Conservation (phyloP, 2,888 invertebrate genomes). For the Drosophila atroscutellata region DNA sequence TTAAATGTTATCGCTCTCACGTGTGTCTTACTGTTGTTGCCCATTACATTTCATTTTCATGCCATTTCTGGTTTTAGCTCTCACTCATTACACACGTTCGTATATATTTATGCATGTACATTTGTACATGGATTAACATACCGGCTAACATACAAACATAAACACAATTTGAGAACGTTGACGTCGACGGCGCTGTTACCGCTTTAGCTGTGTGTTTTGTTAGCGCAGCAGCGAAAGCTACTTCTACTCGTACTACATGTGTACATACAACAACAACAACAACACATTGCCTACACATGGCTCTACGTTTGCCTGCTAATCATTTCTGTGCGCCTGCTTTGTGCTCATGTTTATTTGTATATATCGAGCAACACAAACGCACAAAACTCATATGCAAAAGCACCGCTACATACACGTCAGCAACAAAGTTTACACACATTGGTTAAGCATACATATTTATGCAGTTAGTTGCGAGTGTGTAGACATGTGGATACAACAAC, state of each 20-base stretch:
- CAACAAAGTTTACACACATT: conserved; percentile 25
- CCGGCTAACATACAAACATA: conserved; percentile 54
- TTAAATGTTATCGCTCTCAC: conserved; percentile 40
- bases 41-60: conserved; percentile 74
- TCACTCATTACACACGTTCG: conserved; percentile 66
- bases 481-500: conserved; percentile 19
- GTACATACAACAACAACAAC: conserved; percentile 41
- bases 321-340: conserved; percentile 78
- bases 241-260: conserved; percentile 56
- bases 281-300: conserved; percentile 55
- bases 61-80: conserved; percentile 74
- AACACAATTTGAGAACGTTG: conserved; percentile 72
- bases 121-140: conserved; percentile 38
- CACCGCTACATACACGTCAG: conserved; percentile 34
- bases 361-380: conserved; percentile 80
- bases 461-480: conserved; percentile 33
- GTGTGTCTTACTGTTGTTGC: conserved; percentile 42
- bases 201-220: conserved; percentile 60
- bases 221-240: conserved; percentile 57
- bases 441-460: conserved; percentile 36
- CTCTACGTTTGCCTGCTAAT: conserved; percentile 61
- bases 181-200: conserved; percentile 58
- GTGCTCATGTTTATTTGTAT: conserved; percentile 81
- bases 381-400: conserved; percentile 68
- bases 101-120: conserved; percentile 17